These are phyloP conservation scores for Sphaeramia orbicularis DNA, from an alignment of 2,797 vertebrate species.

Conservation along the genomic window DNA sequence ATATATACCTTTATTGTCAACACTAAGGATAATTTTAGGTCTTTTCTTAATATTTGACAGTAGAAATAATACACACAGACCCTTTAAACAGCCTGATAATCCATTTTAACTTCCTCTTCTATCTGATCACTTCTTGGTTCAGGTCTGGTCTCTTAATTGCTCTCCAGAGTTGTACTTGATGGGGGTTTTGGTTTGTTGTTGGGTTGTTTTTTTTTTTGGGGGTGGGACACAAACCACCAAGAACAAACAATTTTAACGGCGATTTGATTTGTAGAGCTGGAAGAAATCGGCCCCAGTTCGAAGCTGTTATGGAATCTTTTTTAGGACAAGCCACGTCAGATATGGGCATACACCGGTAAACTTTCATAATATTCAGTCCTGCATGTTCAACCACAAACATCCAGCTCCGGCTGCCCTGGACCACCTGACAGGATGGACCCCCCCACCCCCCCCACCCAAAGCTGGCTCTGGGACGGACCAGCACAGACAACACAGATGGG, in stretches of 20 bases:
- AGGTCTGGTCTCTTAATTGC: no score
- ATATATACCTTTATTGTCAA: no score
- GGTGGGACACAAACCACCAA: constrained; percentile 61
- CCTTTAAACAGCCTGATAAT: no score
- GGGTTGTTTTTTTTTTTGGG: constrained; percentile 28
- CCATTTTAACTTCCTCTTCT: no score
- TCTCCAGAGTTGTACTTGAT: neutral
- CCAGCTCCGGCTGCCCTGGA: constrained; percentile 47
- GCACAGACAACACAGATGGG: constrained; percentile 3
- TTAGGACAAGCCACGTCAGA: constrained; percentile 85
- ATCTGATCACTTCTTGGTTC: no score
- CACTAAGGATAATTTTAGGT: no score
- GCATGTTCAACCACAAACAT: constrained; percentile 48
- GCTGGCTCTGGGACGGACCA: constrained; percentile 31
- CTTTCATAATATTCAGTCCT: constrained; percentile 67
- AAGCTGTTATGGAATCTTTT: constrained; percentile 89
- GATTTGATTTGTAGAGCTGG: constrained; percentile 88
- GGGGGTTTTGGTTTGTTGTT: neutral
- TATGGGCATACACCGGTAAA: constrained; percentile 82
- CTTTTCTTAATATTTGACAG: no score
- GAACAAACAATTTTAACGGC: constrained; percentile 83
- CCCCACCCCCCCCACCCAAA: constrained; percentile 1
- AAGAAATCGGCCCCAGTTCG: constrained; percentile 86
- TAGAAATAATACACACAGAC: no score
- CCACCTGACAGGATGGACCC: constrained; percentile 36